Base-by-base conservation (phyloP, 1,140 invertebrate genomes). In the Dendroctonus valens region DNA sequence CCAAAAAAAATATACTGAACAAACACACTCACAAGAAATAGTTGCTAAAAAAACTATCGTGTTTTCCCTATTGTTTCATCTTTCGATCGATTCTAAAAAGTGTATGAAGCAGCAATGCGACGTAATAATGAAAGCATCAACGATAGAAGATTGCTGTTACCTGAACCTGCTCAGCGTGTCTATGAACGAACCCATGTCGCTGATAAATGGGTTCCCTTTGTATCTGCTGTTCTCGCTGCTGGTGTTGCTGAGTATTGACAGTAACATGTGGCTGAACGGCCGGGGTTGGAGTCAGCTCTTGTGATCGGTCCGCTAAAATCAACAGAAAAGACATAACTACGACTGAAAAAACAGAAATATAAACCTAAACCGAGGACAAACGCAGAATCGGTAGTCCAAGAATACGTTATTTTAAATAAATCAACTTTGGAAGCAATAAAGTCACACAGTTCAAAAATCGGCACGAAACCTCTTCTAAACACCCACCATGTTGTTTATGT, bases 101-200 rank as follows among this genome's bases (percentile, higher is more conserved):
- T 26, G 26, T 26, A 26, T n/a, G n/a, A n/a, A n/a, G n/a, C n/a
- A n/a, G n/a, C n/a, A n/a, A n/a, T n/a, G n/a, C n/a, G n/a, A n/a
- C n/a, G n/a, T n/a, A n/a, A 26, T 26, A 26, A 26, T n/a, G n/a
- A 26, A 26, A 26, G 3, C 26, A 26, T 26, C 26, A 26, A 26
- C 26, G 26, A 26, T 3, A 26, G 26, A 26, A 26, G 26, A 1
- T 26, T 55, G 37, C 6, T 0, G n/a, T 40, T 54, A 73, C 71
- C 72, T 77, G 73, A 6, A 79, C 76, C 70, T 79, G 79, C 73
- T 76, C 78, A 59, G 73, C 76, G 73, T 73, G 76, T 48, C 68
- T 73, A 71, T 75, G 77, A 40, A 75, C 70, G 59, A 73, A 74
- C n/a, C 77, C 76, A 55, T 77, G 75, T 42, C 78, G 77, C 15